Evolutionary conservation across 2,888 invertebrate genomes (phyloP), one percentile per base, ranked within the genome.

Genomic region (Polyommatus icarus): DNA sequence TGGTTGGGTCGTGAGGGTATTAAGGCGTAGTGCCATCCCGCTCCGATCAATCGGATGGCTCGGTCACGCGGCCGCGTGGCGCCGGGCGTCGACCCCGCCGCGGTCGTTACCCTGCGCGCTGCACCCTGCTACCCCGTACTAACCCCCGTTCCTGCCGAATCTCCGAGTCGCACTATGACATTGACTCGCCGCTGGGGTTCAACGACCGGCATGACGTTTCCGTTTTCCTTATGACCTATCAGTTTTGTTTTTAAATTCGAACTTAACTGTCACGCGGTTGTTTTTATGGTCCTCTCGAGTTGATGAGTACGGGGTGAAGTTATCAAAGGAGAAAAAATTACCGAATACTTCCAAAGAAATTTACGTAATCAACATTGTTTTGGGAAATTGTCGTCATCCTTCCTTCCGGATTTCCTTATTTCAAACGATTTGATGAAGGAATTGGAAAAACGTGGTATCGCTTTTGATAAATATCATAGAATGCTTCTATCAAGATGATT

Each of bases 121-220:
- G 92, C 93, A 93, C 93, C 92, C 93, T 92, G 91, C 93, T 91
- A 91, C 92, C 93, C 92, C 87, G 89, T 86, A 83, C 91, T 89
- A 91, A 91, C 92, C 92, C 93, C 88, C 88, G 87, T 89, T 90
- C 77, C 89, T 88, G 88, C 89, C 90, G 90, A 91, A 93, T 91
- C 91, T 91, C 89, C 86, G 84, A 84, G 87, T 85, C 84, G 84
- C 82, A 82, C 84, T 85, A 84, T 85, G 93, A 93, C 93, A 93
- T 93, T 93, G 93, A 93, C 92, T 93, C 89, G 84, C 80, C 86
- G 86, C 85, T 76, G 81, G 81, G 85, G 93, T 89, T 92, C 92
- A 88, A 85, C 85, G 89, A 91, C 87, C 92, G 86, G 85, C 81
- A 81, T 84, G 84, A 84, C 83, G 88, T 88, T 91, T 91, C 91